phyloP scores from a whole-genome alignment of 2,113 vertebrate genomes.

The Callipepla californica region DNA sequence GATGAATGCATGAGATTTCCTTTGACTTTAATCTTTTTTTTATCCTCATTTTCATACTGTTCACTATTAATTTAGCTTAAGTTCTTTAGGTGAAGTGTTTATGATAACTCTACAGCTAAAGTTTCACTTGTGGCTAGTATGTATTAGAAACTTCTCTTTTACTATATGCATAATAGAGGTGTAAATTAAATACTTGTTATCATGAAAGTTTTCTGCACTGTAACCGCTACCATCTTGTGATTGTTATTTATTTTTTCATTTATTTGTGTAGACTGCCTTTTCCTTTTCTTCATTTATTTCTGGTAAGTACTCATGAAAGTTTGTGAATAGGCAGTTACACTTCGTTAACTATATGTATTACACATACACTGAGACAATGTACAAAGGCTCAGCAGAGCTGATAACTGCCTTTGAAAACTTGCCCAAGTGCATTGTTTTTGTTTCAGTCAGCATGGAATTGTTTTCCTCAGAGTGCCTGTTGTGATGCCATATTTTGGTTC shows the following conservation, averaged over 20 bases:
- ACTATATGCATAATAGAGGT: not conserved
- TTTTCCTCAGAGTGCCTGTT: too few relatives aligned
- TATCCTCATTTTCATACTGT: not conserved
- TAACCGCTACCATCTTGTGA: not conserved
- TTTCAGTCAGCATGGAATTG: too few relatives aligned
- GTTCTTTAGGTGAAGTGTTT: not conserved
- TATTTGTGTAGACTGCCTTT: not conserved
- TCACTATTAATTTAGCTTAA: not conserved
- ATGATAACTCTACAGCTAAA: not conserved
- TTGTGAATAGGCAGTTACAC: not conserved
- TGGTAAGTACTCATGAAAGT: not conserved
- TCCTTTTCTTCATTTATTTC: not conserved
- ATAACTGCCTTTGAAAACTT: not conserved
- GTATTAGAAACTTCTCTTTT: not conserved
- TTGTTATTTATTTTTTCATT: not conserved
- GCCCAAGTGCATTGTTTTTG: too few relatives aligned
- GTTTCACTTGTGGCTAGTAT: not conserved
- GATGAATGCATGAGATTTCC: not conserved
- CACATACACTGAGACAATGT: not conserved
- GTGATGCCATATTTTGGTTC: too few relatives aligned
- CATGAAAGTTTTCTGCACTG: not conserved
- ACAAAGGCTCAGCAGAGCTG: not conserved
- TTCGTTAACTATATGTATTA: not conserved
- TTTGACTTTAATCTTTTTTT: not conserved
- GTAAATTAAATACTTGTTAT: slow-evolving; percentile 51